Conservation (phyloP, 2,113 vertebrate genomes). For the Myiagra hebetior region DNA sequence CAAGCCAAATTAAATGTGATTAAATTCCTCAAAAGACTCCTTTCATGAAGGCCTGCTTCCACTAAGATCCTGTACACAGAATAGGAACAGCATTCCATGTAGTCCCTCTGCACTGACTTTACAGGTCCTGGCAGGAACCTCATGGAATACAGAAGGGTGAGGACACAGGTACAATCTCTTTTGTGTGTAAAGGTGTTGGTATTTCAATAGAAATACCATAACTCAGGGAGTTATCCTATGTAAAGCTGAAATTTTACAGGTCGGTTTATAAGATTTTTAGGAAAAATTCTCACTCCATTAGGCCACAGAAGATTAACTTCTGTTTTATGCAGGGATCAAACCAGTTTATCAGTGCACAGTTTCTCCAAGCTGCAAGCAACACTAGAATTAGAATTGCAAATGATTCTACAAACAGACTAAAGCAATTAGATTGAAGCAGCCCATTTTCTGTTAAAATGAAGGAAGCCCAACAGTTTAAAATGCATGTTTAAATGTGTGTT, state of each 20-base stretch:
- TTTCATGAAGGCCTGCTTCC: neutral
- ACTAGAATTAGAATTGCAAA: neutral
- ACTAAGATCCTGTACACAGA: neutral
- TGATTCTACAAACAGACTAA: neutral
- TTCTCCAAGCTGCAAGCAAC: neutral
- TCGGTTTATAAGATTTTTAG: neutral
- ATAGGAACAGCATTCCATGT: neutral
- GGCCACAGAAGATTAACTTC: neutral
- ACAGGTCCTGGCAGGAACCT: neutral
- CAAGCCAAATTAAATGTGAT: neutral
- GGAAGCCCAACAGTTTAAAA: neutral
- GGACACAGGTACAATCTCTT: fast-evolving
- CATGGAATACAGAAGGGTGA: fast-evolving
- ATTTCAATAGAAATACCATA: neutral
- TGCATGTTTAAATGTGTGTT: neutral
- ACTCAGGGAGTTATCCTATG: neutral
- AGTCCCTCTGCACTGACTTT: neutral
- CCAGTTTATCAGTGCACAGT: neutral
- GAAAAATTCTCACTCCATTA: neutral
- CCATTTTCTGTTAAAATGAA: neutral
- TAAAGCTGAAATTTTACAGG: neutral
- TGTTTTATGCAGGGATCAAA: neutral
- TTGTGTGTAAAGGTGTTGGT: neutral
- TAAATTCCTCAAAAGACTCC: neutral
- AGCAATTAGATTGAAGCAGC: neutral